Conservation (phyloP, 1,140 invertebrate genomes). For the Habropoda laboriosa region DNA sequence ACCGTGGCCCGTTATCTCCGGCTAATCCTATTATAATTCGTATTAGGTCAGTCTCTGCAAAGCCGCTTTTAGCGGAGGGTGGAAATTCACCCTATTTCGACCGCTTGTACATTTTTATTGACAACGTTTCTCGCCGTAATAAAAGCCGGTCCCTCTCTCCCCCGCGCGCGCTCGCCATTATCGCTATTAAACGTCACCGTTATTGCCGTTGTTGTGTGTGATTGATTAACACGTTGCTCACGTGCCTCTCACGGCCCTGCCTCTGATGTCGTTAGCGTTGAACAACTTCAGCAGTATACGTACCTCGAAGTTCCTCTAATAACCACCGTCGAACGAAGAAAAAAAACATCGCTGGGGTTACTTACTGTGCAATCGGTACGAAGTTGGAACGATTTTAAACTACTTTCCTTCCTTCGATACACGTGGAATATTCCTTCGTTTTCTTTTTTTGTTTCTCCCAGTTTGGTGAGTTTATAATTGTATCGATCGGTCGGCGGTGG, state of each 20-base stretch:
- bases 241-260: neutral
- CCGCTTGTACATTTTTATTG: slow-evolving; percentile 11
- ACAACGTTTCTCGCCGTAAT: neutral
- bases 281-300: neutral
- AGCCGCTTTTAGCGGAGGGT: neutral
- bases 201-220: neutral
- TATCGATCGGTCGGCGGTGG: neutral
- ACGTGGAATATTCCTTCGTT: neutral
- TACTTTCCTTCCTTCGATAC: neutral
- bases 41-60: slow-evolving; percentile 29
- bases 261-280: neutral
- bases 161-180: no score
- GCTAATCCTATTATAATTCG: slow-evolving; percentile 43
- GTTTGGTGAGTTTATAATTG: neutral
- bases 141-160: neutral
- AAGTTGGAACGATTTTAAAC: neutral
- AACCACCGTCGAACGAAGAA: neutral
- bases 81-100: neutral
- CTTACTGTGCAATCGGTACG: no score
- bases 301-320: neutral
- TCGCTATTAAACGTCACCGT: slow-evolving; percentile 1
- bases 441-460: neutral
- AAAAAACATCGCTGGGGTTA: no score
- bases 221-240: slow-evolving; percentile 10
- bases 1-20: slow-evolving; percentile 28